Conservation (phyloP, 53 echinoderm and acorn worm genomes). For the Holothuria scabra region DNA sequence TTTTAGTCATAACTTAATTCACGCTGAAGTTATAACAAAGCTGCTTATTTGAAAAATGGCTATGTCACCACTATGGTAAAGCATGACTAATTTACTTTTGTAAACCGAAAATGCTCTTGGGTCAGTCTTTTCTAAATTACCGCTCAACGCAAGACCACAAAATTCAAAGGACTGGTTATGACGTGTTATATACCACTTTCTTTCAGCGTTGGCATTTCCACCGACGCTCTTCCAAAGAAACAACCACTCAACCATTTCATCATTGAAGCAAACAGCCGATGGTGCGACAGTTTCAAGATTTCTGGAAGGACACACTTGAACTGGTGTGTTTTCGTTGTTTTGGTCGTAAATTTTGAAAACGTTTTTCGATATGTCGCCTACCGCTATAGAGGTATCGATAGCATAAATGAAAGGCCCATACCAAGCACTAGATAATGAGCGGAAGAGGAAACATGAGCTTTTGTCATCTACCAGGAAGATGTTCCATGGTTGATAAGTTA, state of each 20-base stretch:
- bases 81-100: not conserved
- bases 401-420: slow-evolving; percentile 3
- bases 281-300: not conserved
- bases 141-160: not conserved
- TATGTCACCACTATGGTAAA: slow-evolving; percentile 19
- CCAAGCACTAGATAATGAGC: not conserved
- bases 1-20: too few relatives aligned
- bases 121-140: not conserved
- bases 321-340: not conserved
- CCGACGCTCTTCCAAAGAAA: slow-evolving; percentile 30
- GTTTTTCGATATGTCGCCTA: slow-evolving; percentile 16
- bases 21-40: too few relatives aligned
- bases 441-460: not conserved
- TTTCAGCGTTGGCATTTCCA: not conserved
- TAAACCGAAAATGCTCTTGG: not conserved
- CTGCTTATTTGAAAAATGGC: too few relatives aligned
- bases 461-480: not conserved
- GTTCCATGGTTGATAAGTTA: not conserved
- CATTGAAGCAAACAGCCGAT: not conserved
- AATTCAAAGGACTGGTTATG: not conserved
- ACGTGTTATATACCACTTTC: slow-evolving; percentile 26
- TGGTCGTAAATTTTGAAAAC: slow-evolving; percentile 29
- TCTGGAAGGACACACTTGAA: too few relatives aligned
- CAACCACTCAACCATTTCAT: slow-evolving; percentile 4
- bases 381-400: not conserved